These are phyloP conservation scores for Coryphaenoides rupestris DNA, from an alignment of 2,113 vertebrate species.

Conservation along the genomic window DNA sequence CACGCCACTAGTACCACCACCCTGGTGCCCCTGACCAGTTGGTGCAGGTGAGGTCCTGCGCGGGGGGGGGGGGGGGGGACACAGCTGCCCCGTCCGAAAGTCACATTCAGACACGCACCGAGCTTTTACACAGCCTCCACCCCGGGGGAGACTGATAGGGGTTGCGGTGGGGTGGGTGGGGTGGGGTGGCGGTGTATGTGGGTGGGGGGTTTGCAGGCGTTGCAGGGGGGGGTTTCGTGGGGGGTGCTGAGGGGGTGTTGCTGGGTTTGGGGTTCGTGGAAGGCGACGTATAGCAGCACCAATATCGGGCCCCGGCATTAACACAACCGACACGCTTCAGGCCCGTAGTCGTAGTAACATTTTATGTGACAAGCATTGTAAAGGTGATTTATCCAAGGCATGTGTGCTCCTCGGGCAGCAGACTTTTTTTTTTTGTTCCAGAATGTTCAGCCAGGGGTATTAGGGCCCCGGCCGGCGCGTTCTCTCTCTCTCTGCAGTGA, in stretches of 20 bases:
- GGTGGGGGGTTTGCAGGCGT: no score
- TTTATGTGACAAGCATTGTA: constrained; percentile 78
- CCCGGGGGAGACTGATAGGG: constrained; percentile 65
- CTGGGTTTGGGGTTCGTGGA: neutral
- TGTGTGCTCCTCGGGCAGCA: constrained; percentile 60
- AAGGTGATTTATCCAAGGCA: constrained; percentile 73
- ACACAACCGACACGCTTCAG: constrained; percentile 59
- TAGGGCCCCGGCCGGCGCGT: constrained; percentile 36
- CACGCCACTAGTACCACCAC: no score
- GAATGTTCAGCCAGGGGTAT: constrained; percentile 61
- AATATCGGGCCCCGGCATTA: constrained; percentile 54
- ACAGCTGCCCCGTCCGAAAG: constrained; percentile 62
- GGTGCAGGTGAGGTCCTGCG: constrained; percentile 65
- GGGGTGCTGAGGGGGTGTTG: neutral
- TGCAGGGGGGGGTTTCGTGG: neutral
- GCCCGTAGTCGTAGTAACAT: constrained; percentile 66
- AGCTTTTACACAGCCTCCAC: constrained; percentile 59
- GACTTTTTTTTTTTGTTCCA: constrained; percentile 63
- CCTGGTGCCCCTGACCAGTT: constrained; percentile 25
- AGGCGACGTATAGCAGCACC: constrained; percentile 33
- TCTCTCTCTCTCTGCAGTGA: no score
- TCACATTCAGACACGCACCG: constrained; percentile 74
- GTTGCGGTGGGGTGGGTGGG: constrained; percentile 8
- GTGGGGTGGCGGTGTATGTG: no score
- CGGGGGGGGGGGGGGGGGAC: no score